Percentiles rank a stretch among this genome's conserved stretches.
phyloP scores from a whole-genome alignment of 2,113 vertebrate species.

The Stomatorhinus ivindoensis region DNA sequence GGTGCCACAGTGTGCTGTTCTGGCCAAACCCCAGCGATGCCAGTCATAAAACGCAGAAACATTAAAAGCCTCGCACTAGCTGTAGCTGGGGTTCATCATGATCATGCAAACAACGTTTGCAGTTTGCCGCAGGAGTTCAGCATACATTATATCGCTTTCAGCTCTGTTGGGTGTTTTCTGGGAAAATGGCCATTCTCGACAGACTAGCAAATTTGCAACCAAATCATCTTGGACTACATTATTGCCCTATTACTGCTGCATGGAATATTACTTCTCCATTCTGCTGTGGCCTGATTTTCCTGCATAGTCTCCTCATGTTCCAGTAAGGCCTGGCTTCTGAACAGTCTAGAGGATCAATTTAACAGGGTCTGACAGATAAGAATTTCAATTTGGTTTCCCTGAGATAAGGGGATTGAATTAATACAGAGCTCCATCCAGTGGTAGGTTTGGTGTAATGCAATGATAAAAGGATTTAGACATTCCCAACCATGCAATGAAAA shows the following conservation, averaged over 20 bases:
- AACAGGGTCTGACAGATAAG: constrained; percentile 11
- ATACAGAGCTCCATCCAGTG: constrained; percentile 21
- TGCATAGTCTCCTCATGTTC: background rate
- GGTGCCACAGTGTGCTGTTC: background rate
- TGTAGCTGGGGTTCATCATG: background rate
- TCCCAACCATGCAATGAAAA: background rate
- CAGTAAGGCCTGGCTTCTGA: constrained; percentile 1
- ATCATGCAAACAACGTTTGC: background rate
- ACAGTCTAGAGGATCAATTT: constrained; percentile 13
- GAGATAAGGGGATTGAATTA: constrained; percentile 1
- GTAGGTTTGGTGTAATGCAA: constrained; percentile 13
- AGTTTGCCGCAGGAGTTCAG: background rate
- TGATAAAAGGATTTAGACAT: constrained; percentile 3
- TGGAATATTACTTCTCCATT: constrained; percentile 8
- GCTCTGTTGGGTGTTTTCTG: background rate
- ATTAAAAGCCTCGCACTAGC: background rate
- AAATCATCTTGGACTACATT: constrained; percentile 4
- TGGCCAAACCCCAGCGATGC: background rate
- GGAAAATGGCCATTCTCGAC: background rate
- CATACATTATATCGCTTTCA: background rate
- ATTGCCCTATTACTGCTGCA: background rate
- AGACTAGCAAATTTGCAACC: background rate
- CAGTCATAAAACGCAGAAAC: background rate
- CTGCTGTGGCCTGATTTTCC: background rate
- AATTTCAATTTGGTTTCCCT: constrained; percentile 11